Percentiles rank a stretch among this genome's conserved stretches.
Conservation (phyloP, 2,113 vertebrate genomes). For the Anser brachyrhynchus region DNA sequence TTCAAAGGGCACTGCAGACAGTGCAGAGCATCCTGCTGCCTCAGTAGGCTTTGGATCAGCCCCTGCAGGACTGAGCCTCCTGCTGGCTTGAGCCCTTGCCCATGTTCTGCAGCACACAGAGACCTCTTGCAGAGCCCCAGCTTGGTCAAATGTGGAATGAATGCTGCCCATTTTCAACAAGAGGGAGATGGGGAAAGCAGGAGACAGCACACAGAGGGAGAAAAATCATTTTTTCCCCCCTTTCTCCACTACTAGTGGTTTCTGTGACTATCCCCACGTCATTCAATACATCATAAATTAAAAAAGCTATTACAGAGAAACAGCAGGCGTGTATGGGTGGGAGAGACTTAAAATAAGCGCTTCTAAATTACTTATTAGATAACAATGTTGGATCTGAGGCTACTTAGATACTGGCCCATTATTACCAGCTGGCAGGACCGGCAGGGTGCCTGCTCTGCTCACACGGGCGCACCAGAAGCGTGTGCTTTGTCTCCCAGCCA, state of each 20-base stretch:
- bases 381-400: not conserved
- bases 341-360: not conserved
- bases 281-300: not conserved
- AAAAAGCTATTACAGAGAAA: not conserved
- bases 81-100: not conserved
- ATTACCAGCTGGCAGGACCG: not conserved
- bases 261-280: not conserved
- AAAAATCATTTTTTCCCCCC: not conserved
- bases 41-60: not conserved
- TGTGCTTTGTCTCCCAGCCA: not conserved
- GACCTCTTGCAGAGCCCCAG: not conserved
- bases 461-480: not conserved
- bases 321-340: not conserved
- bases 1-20: not conserved
- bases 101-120: rapidly evolving
- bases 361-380: slow-evolving; percentile 22
- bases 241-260: not conserved
- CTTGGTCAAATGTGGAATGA: not conserved
- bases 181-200: not conserved
- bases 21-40: not conserved
- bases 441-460: not conserved
- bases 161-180: not conserved
- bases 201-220: not conserved
- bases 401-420: not conserved
- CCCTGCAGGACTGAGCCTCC: rapidly evolving